Percentiles rank a stretch among this genome's conserved stretches.
Evolutionary conservation across 2,113 vertebrate genomes (phyloP).

Genomic region (Candoia aspera): DNA sequence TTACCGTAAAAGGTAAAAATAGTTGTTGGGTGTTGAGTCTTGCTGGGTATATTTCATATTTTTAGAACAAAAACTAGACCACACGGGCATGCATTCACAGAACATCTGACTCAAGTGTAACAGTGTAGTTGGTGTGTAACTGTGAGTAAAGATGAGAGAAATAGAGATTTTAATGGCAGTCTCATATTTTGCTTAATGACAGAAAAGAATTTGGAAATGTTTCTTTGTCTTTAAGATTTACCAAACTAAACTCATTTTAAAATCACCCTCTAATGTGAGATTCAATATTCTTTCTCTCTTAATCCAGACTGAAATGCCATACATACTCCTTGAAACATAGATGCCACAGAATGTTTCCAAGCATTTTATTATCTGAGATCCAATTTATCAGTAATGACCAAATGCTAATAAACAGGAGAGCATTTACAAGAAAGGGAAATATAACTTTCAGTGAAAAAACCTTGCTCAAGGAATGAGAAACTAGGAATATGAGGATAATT

Average conservation of each 20-base stretch:
- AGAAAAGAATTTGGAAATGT: background rate
- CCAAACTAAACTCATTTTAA: conserved; percentile 14
- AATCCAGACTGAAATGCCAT: background rate
- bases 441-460: background rate
- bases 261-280: background rate
- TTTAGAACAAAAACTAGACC: background rate
- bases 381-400: background rate
- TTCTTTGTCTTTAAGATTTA: background rate
- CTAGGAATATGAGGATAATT: background rate
- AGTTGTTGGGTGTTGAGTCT: background rate
- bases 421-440: background rate
- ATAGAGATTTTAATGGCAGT: background rate
- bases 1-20: conserved; percentile 16
- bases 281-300: no score
- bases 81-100: background rate
- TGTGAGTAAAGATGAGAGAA: background rate
- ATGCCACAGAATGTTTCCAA: conserved; percentile 11
- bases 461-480: background rate
- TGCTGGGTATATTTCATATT: conserved; percentile 1
- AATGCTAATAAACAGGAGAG: background rate
- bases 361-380: background rate
- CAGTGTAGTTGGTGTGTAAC: conserved; percentile 6
- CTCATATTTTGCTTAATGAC: background rate
- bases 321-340: background rate
- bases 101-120: conserved; percentile 38